phyloP scores from a whole-genome alignment of 2,888 invertebrate species.

The Ectemnius continuus region DNA sequence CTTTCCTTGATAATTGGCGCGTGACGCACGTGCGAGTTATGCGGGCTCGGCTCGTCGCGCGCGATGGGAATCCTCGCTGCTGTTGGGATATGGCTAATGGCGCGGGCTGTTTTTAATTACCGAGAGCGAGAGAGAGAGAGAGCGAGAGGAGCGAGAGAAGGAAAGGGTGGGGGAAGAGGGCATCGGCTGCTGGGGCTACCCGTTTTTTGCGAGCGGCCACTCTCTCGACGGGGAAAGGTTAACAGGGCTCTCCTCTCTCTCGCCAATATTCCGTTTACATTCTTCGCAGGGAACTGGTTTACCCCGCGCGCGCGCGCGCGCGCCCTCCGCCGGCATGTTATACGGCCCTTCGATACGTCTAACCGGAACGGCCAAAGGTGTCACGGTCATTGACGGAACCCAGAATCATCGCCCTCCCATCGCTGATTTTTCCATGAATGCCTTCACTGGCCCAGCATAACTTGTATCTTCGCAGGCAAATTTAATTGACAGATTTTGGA shows the following conservation, averaged over 20 bases:
- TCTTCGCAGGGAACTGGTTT: constrained; percentile 71
- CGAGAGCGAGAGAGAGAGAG: background rate
- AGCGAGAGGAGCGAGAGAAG: background rate
- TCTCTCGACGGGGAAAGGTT: constrained; percentile 68
- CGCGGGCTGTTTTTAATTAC: background rate
- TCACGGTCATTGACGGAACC: constrained; percentile 39
- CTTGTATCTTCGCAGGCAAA: too few relatives aligned
- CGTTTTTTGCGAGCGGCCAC: constrained; percentile 55
- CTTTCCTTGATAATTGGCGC: constrained; percentile 9
- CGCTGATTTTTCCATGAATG: too few relatives aligned
- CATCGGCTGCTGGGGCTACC: constrained; percentile 30
- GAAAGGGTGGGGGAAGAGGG: background rate
- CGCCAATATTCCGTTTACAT: constrained; percentile 72
- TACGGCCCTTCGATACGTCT: constrained; percentile 17
- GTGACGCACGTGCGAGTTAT: constrained; percentile 18
- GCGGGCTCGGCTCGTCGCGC: constrained; percentile 2
- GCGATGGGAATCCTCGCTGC: background rate
- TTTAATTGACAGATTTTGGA: too few relatives aligned
- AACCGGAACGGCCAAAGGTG: constrained; percentile 15
- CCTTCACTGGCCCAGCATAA: too few relatives aligned
- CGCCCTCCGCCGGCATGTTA: constrained; percentile 42
- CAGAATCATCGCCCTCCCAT: constrained; percentile 12
- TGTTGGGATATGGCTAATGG: too few relatives aligned
- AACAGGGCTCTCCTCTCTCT: constrained; percentile 65
- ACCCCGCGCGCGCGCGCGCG: constrained; percentile 60